Evolutionary conservation across 2,888 invertebrate genomes (phyloP), one percentile per base, ranked within the genome.

Genomic region (Epsilonema sp.): DNA sequence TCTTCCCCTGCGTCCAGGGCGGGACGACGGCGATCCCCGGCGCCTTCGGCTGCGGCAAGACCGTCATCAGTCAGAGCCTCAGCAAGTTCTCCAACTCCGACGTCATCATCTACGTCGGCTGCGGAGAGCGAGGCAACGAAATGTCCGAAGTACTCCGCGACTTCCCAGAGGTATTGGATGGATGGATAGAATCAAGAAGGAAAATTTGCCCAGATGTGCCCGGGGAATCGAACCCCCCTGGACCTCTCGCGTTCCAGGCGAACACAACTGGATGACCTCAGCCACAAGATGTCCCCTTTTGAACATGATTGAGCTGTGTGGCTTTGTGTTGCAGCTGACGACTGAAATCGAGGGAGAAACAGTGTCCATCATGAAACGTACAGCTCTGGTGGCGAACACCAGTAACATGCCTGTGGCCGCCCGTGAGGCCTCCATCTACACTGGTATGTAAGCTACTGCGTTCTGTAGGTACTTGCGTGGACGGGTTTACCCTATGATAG

Each of bases 381-480:
- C 97, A 2, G 85, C 92, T 36, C 75, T 99, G 50, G 97, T 99
- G 21, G 97, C 97, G 63, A 99, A 99, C 73, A 99, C 97, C 26
- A 97, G 94, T 54, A 99, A 99, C 82, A 99, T 99, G 97, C 97
- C 97, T 66, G 97, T 99, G 53, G 97, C 97, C 62, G 97, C 97
- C 69, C 80, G 97, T 70, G 97, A 97, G 73, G 97, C 97, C 51
- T 97, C 94, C 67, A 99, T 97, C 68, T 97, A 97, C 70, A 97
- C 97, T 51, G 89, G 73, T 67, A 42, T n/a, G n/a, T n/a, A n/a
- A n/a, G n/a, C n/a, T n/a, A 31, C 31, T 31, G 31, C 16, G 31
- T 31, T 31, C n/a, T n/a, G n/a, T n/a, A n/a, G n/a, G n/a, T n/a
- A n/a, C n/a, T n/a, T n/a, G n/a, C n/a, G n/a, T n/a, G n/a, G n/a